Base-by-base conservation (phyloP, 2,113 vertebrate species). In the Rhadina sibilatrix region DNA sequence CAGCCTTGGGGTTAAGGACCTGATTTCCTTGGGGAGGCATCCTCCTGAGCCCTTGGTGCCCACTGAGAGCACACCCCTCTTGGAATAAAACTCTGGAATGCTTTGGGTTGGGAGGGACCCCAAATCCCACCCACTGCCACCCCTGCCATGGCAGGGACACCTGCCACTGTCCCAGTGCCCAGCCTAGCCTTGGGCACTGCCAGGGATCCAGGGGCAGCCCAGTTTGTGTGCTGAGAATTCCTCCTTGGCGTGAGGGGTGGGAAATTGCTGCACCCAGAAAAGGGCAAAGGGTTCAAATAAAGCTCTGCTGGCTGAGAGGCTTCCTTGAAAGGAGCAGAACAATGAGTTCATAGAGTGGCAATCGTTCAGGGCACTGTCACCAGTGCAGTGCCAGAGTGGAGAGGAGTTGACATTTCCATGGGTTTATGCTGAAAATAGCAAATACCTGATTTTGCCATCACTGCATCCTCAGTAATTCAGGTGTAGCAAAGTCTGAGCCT, bases 61-160 rank as follows among this genome's bases (percentile, higher is more conserved):
- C 50, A 11, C 37, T 3, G 2, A 53, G 78, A 10, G 18, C 49
- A 14, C 15, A 9, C 2, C 33, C 19, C 1, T 1, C 22, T 1
- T 16, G 6, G 49, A 21, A 79, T 35, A 46, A 38, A 79, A 71
- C 56, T 42, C 4, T 25, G 42, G 40, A 31, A 54, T n/a, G 40
- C 9, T 22, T 87, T 56, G 30, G n/a, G 49, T 3, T 2, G 30
- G 24, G 1, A 70, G 2, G 7, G 22, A 42, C 3, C 25, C 0
- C 0, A 57, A 80, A 80, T 4, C 25, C 2, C 49, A 1, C 1
- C 65, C 65, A 6, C 3, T 3, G 1, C 54, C 64, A 30, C 16
- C 56, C 47, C n/a, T 9, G 38, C 46, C 64, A 23, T 24, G 54
- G 56, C 74, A 87, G 74, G 49, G 75, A 57, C 75, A 35, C 31